These are phyloP conservation scores for Ptychoptera contaminata DNA, from an alignment of 2,888 invertebrate genomes.

Conservation along the genomic window DNA sequence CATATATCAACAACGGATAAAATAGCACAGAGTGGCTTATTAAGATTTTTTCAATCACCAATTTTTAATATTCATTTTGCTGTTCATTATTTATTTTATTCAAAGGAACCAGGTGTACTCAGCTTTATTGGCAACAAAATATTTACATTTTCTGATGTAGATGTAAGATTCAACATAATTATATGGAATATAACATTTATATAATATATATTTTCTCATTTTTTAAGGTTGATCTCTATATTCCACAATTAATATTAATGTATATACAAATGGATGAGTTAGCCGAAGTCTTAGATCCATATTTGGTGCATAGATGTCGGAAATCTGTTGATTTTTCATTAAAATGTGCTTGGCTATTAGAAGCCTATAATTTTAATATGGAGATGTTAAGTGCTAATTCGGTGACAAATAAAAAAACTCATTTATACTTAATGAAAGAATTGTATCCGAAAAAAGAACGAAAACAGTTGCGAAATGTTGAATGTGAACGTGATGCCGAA, in stretches of 20 bases:
- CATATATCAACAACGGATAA: constrained; percentile 20
- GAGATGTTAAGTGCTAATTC: constrained; percentile 18
- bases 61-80: constrained; percentile 98
- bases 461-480: constrained; percentile 15
- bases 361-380: constrained; percentile 53
- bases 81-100: constrained; percentile 93
- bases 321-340: constrained; percentile 91
- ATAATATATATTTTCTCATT: too few relatives aligned
- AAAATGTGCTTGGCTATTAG: constrained; percentile 89
- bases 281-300: constrained; percentile 82
- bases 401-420: constrained; percentile 22
- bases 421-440: constrained; percentile 29
- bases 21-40: constrained; percentile 23
- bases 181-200: too few relatives aligned
- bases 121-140: constrained; percentile 95
- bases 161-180: constrained; percentile 22
- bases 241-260: constrained; percentile 96
- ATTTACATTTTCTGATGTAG: constrained; percentile 81
- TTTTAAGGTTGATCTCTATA: constrained; percentile 73
- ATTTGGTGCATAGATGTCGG: constrained; percentile 72
- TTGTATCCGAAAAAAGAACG: constrained; percentile 28
- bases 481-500: constrained; percentile 8
- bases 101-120: constrained; percentile 95
- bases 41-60: constrained; percentile 87
- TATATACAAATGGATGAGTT: constrained; percentile 96